Percentiles rank a stretch among this genome's conserved stretches.
These are phyloP conservation scores for Acanthaster planci DNA, from an alignment of 35 echinoderm and acorn worm species.

Conservation along the genomic window DNA sequence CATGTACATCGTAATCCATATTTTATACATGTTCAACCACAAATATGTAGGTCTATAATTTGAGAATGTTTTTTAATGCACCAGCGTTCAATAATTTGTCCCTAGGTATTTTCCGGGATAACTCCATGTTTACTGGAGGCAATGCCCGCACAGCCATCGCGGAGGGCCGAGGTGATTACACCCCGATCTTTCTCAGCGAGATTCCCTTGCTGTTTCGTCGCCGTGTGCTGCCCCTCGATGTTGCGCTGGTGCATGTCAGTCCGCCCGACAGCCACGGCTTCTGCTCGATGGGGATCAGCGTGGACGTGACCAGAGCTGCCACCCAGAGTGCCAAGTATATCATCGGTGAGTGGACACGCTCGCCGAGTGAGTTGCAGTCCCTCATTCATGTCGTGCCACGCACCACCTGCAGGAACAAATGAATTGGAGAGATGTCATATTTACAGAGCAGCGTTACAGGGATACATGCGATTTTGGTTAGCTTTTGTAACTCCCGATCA, in stretches of 20 bases:
- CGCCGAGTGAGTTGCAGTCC: too few species aligned
- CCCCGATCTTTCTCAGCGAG: not conserved
- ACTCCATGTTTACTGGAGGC: slow-evolving; percentile 15
- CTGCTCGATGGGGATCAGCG: slow-evolving; percentile 9
- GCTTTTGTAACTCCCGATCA: too few species aligned
- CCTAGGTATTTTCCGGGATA: slow-evolving; percentile 17
- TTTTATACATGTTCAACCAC: too few species aligned
- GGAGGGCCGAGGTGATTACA: not conserved
- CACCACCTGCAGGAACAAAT: too few species aligned
- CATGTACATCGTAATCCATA: too few species aligned
- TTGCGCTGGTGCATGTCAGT: not conserved
- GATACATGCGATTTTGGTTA: too few species aligned
- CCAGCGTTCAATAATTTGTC: too few species aligned
- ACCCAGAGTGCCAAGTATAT: slow-evolving; percentile 7
- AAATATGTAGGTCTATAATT: too few species aligned
- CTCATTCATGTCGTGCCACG: too few species aligned
- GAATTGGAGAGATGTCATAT: too few species aligned
- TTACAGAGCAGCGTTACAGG: too few species aligned
- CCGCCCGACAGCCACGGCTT: not conserved
- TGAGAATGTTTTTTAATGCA: too few species aligned
- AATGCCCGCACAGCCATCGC: slow-evolving; percentile 2
- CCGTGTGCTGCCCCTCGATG: not conserved
- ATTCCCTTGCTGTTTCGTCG: not conserved
- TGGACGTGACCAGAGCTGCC: not conserved
- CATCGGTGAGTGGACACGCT: slow-evolving; percentile 15